These are phyloP conservation scores for Tenthredo scrophulariae DNA, from an alignment of 2,888 invertebrate genomes.

Conservation along the genomic window DNA sequence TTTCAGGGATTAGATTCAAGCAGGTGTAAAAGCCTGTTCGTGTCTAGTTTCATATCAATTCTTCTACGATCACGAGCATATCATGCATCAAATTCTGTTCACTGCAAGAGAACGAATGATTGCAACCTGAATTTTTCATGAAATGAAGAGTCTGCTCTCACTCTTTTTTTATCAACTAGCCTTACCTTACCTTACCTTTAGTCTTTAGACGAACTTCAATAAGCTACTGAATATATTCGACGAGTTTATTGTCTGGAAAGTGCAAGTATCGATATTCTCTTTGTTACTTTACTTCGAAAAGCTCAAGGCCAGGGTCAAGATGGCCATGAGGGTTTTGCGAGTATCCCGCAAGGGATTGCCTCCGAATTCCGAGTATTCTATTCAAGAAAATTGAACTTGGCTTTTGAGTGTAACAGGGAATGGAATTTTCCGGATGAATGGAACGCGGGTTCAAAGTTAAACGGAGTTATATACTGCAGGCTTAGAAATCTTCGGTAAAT, in stretches of 20 bases:
- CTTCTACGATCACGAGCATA: neutral
- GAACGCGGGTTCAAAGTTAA: neutral
- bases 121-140: neutral
- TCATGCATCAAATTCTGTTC: neutral
- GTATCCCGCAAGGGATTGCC: neutral
- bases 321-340: neutral
- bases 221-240: constrained; percentile 6
- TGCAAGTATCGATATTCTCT: constrained; percentile 25
- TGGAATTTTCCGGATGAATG: neutral
- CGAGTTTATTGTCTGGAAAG: constrained; percentile 13
- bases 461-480: neutral
- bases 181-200: neutral
- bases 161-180: neutral
- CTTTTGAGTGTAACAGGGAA: neutral
- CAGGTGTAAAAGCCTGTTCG: neutral
- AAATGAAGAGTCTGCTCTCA: no score
- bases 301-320: constrained; percentile 36
- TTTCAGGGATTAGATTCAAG: constrained; percentile 5
- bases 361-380: constrained; percentile 21
- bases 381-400: neutral
- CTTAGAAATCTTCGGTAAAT: neutral
- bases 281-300: constrained; percentile 23
- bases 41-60: neutral
- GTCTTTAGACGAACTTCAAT: neutral
- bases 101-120: neutral